These are phyloP conservation scores for Microctonus hyperodae DNA, from an alignment of 2,888 invertebrate genomes.

Conservation along the genomic window DNA sequence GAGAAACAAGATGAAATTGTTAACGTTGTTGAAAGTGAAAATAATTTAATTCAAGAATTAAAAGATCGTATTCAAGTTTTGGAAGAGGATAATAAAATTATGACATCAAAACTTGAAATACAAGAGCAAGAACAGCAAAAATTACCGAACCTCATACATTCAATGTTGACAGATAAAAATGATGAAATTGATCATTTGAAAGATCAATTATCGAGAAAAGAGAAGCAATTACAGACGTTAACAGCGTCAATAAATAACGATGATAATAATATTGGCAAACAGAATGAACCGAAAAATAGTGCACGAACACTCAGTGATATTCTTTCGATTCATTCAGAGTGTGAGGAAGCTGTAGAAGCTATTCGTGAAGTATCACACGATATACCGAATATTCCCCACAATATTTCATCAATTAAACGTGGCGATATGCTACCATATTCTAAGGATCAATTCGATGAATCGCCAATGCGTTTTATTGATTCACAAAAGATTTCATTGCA, in stretches of 20 bases:
- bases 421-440: constrained; percentile 18
- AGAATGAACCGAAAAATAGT: constrained; percentile 67
- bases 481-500: constrained; percentile 37
- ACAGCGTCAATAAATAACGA: constrained; percentile 69
- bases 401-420: constrained; percentile 49
- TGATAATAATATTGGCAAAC: constrained; percentile 65
- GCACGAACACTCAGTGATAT: constrained; percentile 77
- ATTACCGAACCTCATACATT: constrained; percentile 69
- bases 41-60: constrained; percentile 56
- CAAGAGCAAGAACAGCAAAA: constrained; percentile 61
- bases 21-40: constrained; percentile 55
- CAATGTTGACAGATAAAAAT: constrained; percentile 74
- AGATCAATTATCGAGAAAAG: constrained; percentile 67
- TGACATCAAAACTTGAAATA: constrained; percentile 53
- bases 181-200: constrained; percentile 72
- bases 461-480: constrained; percentile 36
- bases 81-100: constrained; percentile 58
- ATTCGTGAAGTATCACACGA: constrained; percentile 50
- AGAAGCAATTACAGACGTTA: constrained; percentile 65
- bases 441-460: constrained; percentile 39
- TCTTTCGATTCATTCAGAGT: constrained; percentile 74
- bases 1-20: constrained; percentile 60
- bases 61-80: constrained; percentile 54
- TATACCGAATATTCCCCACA: constrained; percentile 44
- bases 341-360: constrained; percentile 67